Percentiles rank a stretch among this genome's conserved stretches.
Conservation (phyloP, 2,113 vertebrate species). For the Amphiprion percula region DNA sequence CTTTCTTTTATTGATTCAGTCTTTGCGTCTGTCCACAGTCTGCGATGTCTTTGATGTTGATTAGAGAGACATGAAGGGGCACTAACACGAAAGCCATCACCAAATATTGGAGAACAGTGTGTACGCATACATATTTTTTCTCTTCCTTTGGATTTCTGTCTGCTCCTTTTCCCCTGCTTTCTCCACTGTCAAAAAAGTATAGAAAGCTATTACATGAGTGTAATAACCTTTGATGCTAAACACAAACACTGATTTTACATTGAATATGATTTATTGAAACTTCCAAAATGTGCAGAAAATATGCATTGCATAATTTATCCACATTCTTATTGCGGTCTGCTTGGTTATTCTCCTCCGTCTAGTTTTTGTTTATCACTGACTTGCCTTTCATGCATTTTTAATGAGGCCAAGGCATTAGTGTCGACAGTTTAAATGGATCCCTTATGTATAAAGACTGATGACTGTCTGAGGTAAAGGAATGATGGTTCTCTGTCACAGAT, state of each 20-base stretch:
- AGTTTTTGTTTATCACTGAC: slow-evolving; percentile 40
- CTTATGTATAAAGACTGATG: slow-evolving; percentile 11
- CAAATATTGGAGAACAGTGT: not conserved
- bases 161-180: not conserved
- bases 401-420: slow-evolving; percentile 27
- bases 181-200: not conserved
- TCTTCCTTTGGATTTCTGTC: not conserved
- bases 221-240: not conserved
- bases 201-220: not conserved
- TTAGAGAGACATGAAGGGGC: slow-evolving; percentile 13
- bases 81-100: not conserved
- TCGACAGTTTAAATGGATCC: slow-evolving; percentile 23
- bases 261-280: not conserved
- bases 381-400: slow-evolving; percentile 37
- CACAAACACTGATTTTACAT: not conserved
- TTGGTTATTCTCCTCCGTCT: slow-evolving; percentile 23
- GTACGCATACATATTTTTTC: not conserved
- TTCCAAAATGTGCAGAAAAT: not conserved
- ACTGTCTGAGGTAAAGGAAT: not conserved
- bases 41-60: slow-evolving; percentile 12
- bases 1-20: slow-evolving; percentile 9
- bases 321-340: not conserved
- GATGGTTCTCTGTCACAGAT: slow-evolving; percentile 16
- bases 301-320: not conserved
- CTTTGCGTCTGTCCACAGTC: not conserved